Conservation (phyloP, 2,888 invertebrate species). For the Euzophera pinguis region DNA sequence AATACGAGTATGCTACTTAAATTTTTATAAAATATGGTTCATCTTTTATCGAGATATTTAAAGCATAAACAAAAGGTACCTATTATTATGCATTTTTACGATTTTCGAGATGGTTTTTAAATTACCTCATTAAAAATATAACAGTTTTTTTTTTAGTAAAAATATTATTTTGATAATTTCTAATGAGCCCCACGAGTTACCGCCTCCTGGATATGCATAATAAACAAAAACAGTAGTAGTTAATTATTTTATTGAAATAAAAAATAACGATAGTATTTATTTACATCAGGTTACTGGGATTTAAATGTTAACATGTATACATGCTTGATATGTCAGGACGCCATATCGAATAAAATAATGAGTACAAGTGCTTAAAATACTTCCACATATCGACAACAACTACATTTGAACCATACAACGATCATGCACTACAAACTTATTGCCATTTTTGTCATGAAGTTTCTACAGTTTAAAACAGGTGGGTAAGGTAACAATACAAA, state of each 20-base stretch:
- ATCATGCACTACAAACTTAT: background rate
- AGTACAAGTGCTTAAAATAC: background rate
- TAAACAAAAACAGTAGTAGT: background rate
- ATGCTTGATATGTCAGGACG: background rate
- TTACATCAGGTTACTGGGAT: slow-evolving; percentile 27
- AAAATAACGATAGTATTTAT: slow-evolving; percentile 34
- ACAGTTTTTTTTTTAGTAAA: no score
- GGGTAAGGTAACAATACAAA: background rate
- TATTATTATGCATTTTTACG: no score
- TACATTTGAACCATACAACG: background rate
- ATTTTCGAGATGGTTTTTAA: no score
- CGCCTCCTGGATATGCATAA: no score
- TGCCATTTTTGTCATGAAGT: background rate
- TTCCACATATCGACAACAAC: background rate
- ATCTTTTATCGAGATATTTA: no score
- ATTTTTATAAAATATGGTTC: no score
- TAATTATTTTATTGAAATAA: slow-evolving; percentile 26
- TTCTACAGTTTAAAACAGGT: background rate
- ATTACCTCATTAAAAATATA: no score
- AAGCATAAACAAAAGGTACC: no score
- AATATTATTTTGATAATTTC: no score
- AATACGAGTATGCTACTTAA: no score
- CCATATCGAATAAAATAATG: background rate
- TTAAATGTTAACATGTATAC: background rate
- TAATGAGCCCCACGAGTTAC: no score